These are phyloP conservation scores for Pseudorasbora parva DNA, from an alignment of 2,113 vertebrate species.

Conservation along the genomic window DNA sequence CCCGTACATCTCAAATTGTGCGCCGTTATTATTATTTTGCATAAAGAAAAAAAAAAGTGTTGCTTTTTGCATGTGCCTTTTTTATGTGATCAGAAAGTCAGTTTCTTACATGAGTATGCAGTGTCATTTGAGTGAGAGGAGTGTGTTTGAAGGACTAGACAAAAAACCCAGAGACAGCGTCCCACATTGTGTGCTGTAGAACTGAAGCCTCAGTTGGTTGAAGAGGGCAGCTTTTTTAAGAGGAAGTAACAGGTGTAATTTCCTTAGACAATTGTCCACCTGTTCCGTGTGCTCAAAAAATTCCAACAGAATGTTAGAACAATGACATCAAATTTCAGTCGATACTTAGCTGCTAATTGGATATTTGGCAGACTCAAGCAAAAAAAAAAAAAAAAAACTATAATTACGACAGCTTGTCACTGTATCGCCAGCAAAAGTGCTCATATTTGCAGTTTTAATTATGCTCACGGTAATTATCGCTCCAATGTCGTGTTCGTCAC, in stretches of 20 bases:
- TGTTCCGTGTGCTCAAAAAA: neutral
- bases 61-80: constrained; percentile 82
- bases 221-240: constrained; percentile 14
- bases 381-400: neutral
- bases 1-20: no score
- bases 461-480: constrained; percentile 15
- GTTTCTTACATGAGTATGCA: constrained; percentile 76
- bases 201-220: constrained; percentile 46
- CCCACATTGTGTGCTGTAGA: neutral
- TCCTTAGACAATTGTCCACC: constrained; percentile 37
- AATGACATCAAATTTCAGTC: constrained; percentile 1
- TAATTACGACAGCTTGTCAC: constrained; percentile 35
- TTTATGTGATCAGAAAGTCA: constrained; percentile 77
- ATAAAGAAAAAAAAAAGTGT: constrained; percentile 48
- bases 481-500: constrained; percentile 5
- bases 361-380: constrained; percentile 39
- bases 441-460: constrained; percentile 16
- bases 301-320: neutral
- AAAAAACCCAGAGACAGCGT: constrained; percentile 79
- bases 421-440: neutral
- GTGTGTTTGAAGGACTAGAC: constrained; percentile 81
- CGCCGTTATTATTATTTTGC: no score
- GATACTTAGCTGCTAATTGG: constrained; percentile 31
- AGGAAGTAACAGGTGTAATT: constrained; percentile 25
- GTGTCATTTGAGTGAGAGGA: constrained; percentile 62